Evolutionary conservation across 2,888 invertebrate genomes (phyloP).

Genomic region (Hedychridium roseum): DNA sequence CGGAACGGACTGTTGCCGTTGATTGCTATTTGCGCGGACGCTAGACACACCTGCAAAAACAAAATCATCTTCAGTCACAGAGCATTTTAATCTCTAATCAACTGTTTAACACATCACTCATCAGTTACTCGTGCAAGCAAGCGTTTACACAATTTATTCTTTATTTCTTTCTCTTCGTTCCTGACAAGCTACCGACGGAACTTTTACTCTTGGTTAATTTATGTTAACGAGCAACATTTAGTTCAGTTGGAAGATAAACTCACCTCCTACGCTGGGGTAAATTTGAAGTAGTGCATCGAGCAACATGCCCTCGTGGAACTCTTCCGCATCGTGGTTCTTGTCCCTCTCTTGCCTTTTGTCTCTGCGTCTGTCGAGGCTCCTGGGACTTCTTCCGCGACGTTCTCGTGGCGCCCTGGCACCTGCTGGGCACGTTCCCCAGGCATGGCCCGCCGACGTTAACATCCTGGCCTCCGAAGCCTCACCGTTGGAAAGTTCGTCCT

Average conservation of each 20-base stretch:
- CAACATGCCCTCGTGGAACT: slow-evolving; percentile 83
- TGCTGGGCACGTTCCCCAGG: slow-evolving; percentile 70
- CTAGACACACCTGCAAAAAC: slow-evolving; percentile 52
- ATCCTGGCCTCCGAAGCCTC: slow-evolving; percentile 61
- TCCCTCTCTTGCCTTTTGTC: too few species aligned
- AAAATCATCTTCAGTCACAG: not conserved
- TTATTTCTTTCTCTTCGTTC: too few species aligned
- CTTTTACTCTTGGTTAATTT: too few species aligned
- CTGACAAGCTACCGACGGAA: too few species aligned
- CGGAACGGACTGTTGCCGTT: slow-evolving; percentile 57
- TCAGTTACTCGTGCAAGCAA: too few species aligned
- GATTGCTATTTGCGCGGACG: slow-evolving; percentile 46
- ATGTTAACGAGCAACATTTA: too few species aligned
- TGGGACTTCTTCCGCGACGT: slow-evolving; percentile 64
- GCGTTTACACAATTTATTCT: too few species aligned
- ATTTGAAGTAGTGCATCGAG: slow-evolving; percentile 77
- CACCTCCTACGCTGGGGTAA: slow-evolving; percentile 76
- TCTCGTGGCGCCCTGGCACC: slow-evolving; percentile 69
- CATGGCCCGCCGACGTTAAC: slow-evolving; percentile 66
- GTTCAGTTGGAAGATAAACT: slow-evolving; percentile 11
- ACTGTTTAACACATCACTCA: too few species aligned
- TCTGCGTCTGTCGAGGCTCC: slow-evolving; percentile 63
- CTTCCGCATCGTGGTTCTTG: slow-evolving; percentile 70
- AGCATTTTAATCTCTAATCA: not conserved
- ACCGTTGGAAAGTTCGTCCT: slow-evolving; percentile 74